Percentiles rank a stretch among this genome's conserved stretches.
Evolutionary conservation across 2,888 invertebrate species (phyloP).

Genomic region (Lapara coniferarum): DNA sequence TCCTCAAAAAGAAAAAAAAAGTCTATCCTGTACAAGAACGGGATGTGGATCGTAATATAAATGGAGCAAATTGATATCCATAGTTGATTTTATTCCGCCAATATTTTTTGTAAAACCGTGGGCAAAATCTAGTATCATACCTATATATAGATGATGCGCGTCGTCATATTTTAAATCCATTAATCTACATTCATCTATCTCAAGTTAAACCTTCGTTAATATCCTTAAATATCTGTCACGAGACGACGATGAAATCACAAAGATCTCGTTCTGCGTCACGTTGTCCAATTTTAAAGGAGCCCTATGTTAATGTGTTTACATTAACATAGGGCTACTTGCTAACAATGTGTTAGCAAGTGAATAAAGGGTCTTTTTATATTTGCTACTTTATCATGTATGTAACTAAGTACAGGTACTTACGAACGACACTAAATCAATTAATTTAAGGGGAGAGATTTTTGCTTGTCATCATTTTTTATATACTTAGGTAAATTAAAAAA

Average conservation of each 20-base stretch:
- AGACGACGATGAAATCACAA: constrained; percentile 12
- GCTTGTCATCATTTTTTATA: too few species aligned
- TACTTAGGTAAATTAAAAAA: too few species aligned
- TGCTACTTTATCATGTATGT: neutral
- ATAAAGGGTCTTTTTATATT: neutral
- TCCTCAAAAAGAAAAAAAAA: too few species aligned
- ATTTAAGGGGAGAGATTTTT: too few species aligned
- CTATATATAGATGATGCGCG: neutral
- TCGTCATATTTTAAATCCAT: constrained; percentile 16
- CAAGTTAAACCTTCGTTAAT: constrained; percentile 16
- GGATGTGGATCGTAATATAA: too few species aligned
- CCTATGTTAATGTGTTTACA: neutral
- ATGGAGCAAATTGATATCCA: too few species aligned
- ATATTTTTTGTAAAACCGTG: neutral
- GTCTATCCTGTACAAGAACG: too few species aligned
- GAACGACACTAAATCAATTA: too few species aligned
- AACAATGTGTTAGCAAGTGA: too few species aligned
- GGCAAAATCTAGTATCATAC: neutral
- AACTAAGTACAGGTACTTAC: too few species aligned
- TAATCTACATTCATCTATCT: constrained; percentile 20
- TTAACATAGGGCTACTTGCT: too few species aligned
- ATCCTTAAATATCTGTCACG: constrained; percentile 11
- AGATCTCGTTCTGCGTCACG: neutral
- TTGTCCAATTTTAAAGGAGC: neutral
- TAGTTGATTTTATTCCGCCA: too few species aligned